Base-by-base conservation (phyloP, 2,113 vertebrate genomes). In the Pachyramphus minor region DNA sequence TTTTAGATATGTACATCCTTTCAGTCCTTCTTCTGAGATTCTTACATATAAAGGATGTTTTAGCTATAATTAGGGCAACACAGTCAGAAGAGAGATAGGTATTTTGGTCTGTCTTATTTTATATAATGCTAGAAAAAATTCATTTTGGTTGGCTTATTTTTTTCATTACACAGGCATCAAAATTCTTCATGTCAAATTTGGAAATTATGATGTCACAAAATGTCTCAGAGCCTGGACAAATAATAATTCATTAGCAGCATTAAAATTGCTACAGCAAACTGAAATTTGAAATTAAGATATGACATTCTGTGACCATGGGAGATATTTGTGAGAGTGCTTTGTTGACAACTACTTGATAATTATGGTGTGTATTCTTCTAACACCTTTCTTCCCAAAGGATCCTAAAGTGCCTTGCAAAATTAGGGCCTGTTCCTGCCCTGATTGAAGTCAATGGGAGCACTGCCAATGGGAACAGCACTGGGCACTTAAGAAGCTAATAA, bases 321-420 rank as follows among this genome's bases (percentile, higher is more conserved):
- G 58, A 69, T 72, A 76, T 69, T 91, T 95, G n/a, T 92, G 81
- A 66, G 89, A 58, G 49, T 72, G 42, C 49, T 94, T 96, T 94
- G 91, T 94, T 79, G 91, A 87, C 63, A 93, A 66, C 74, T 85
- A 76, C 62, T 85, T 87, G 59, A 90, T 87, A 91, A 90, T 94
- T 93, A 90, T 33, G 69, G 41, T 71, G 93, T 96, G 78, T 78
- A 62, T 94, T 92, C 31, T 88, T 93, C 56, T 95, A 94, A 95
- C 91, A 95, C 78, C 91, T 90, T 96, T 95, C 82, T 91, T 88
- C 90, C 90, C 94, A 84, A 91, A 94, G 91, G 91, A 93, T 88
- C 85, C 63, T 88, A 91, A 96, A 96, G 87, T 96, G 91, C 92
- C 92, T 96, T 97, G 50, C 94, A 96, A 93, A 94, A 96, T 92